Evolutionary conservation across 2,888 invertebrate species (phyloP), one percentile per base, ranked within the genome.

Genomic region (Pedicia rivosa): DNA sequence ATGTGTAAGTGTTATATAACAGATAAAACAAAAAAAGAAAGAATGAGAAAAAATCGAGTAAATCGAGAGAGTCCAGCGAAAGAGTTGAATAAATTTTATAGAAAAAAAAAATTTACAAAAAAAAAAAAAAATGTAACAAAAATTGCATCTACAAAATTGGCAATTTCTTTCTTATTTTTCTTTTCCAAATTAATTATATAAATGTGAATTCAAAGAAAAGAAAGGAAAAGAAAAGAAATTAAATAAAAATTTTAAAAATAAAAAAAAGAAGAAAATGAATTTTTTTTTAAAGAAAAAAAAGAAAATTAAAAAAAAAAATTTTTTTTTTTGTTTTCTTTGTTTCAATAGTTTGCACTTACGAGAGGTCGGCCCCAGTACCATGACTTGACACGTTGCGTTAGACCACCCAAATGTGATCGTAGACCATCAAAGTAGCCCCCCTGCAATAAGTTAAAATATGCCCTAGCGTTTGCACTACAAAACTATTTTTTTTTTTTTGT

Each of bases 291-390:
- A 16, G n/a, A n/a, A n/a, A n/a, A n/a, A n/a, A n/a, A n/a, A n/a
- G n/a, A n/a, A n/a, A 20, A 20, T 6, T 10, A 35, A 30, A 39
- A 36, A 31, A 35, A 34, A 37, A 37, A 41, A 37, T 20, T 13
- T 20, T 32, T 17, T 17, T 31, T 32, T 22, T 33, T 17, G 32
- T 22, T 35, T 35, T 35, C 16, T 38, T 39, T 28, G 20, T 28
- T 38, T 27, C 16, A 35, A 36, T 39, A 34, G 40, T 46, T 59
- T 61, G 59, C 72, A 86, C 86, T 86, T 86, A 86, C 86, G 74
- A 86, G 82, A 79, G 86, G 86, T 77, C 84, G 78, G 74, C 86
- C 87, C 86, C 86, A 86, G 80, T 87, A 87, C 86, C 87, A 87
- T 72, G 86, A 86, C 76, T 86, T 86, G 72, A 86, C 84, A 78